Evolutionary conservation across 2,888 invertebrate species (phyloP), one percentile per base, ranked within the genome.

Genomic region (Drosophila kanekoi): DNA sequence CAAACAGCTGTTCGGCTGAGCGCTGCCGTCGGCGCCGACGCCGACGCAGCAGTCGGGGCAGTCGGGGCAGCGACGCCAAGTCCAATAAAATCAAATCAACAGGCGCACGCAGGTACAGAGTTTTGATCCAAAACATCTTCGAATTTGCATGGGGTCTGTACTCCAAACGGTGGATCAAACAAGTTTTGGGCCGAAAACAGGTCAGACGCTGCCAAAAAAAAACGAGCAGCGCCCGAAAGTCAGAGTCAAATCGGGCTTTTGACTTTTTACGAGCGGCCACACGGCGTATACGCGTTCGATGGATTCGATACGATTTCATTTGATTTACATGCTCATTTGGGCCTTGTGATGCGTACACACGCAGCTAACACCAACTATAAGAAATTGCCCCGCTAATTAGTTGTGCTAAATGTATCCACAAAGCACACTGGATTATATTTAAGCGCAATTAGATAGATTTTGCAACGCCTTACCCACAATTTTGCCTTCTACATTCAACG

Each of bases 221-320:
- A 33, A 13, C 32, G 40, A 71, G 67, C 58, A 59, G 23, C 53
- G 57, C 38, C 51, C 33, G 23, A 51, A 40, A 56, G 47, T 18
- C 51, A 11, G 16, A 41, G 47, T 33, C 38, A 47, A 69, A 52
- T 64, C 57, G 49, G 41, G 65, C 40, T 66, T 59, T 48, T 45
- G 41, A 35, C 23, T 79, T 79, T 79, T 79, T 79, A 71, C 54
- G 63, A 74, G 48, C 59, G 23, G 14, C 44, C 56, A 82, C 77
- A 69, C 63, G 71, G 70, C 85, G 79, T 77, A 83, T 74, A 68
- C 68, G 54, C 70, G 54, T 45, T 81, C 57, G 81, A 70, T 70
- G 43, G 18, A 85, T 85, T 85, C 68, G 88, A 67, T 86, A 88
- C 82, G 82, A 82, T 88, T 86, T 82, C 81, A 73, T 87, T 89